These are phyloP conservation scores for Dryobates pubescens DNA, from an alignment of 2,797 vertebrate species.

Conservation along the genomic window DNA sequence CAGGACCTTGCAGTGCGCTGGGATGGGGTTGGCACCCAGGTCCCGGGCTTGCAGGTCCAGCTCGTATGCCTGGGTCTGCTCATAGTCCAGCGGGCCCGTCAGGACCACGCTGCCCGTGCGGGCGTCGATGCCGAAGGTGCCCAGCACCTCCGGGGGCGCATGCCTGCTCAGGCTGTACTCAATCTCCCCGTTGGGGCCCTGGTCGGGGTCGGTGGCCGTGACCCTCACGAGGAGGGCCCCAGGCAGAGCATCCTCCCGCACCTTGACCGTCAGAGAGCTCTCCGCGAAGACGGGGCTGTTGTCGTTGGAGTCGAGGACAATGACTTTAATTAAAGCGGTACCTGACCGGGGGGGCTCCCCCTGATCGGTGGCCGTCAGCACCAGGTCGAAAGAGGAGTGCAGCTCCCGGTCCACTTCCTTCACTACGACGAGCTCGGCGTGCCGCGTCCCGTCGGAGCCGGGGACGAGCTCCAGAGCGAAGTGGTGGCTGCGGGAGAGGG, in stretches of 20 bases:
- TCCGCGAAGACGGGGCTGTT: constrained; percentile 91
- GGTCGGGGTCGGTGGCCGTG: constrained; percentile 89
- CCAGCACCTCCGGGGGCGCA: constrained; percentile 79
- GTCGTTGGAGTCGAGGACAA: constrained; percentile 91
- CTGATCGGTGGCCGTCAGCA: constrained; percentile 86
- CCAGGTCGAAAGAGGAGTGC: constrained; percentile 84
- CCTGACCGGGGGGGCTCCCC: constrained; percentile 89
- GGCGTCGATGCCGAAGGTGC: constrained; percentile 82
- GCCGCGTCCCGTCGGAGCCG: constrained; percentile 83
- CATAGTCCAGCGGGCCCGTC: constrained; percentile 84
- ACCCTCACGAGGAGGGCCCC: constrained; percentile 87
- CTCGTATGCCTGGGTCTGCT: constrained; percentile 83
- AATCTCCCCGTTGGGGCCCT: constrained; percentile 91
- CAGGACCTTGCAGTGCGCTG: constrained; percentile 90
- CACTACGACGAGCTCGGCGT: constrained; percentile 87
- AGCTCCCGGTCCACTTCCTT: constrained; percentile 91
- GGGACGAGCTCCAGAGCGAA: constrained; percentile 86
- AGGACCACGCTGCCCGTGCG: constrained; percentile 83
- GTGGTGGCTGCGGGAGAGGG: constrained; percentile 86
- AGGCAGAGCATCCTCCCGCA: constrained; percentile 83
- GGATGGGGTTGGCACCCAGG: constrained; percentile 87
- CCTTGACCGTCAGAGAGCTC: constrained; percentile 81
- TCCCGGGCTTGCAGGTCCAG: constrained; percentile 89
- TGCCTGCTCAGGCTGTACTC: constrained; percentile 91
- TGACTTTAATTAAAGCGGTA: constrained; percentile 85